These are phyloP conservation scores for Rhinella marina DNA, from an alignment of 2,797 vertebrate species.

Conservation along the genomic window DNA sequence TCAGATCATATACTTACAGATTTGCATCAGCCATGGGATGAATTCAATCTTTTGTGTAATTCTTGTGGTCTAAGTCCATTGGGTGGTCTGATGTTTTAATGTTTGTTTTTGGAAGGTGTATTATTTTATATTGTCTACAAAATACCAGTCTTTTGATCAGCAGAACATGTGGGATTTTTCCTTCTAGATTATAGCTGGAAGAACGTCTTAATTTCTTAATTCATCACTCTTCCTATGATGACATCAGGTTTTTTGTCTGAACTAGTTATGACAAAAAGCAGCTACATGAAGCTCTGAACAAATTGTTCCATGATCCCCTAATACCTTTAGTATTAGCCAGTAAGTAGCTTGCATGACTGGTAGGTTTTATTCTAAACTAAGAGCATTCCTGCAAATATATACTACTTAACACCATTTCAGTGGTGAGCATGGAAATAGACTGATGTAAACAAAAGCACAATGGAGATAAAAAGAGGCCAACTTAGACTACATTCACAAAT, in stretches of 20 bases:
- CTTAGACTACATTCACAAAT: not conserved
- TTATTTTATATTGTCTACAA: not conserved
- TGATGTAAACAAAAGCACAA: too few relatives aligned
- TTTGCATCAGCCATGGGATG: too few relatives aligned
- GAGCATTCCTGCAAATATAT: slow-evolving; percentile 5
- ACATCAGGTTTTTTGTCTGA: not conserved
- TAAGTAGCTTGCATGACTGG: not conserved
- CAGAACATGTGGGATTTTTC: not conserved
- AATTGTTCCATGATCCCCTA: slow-evolving; percentile 43
- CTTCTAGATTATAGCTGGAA: too few relatives aligned
- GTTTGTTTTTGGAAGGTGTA: not conserved
- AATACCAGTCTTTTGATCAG: not conserved
- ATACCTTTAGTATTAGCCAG: not conserved
- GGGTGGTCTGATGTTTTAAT: slow-evolving; percentile 29
- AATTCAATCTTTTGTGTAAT: not conserved
- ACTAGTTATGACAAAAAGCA: not conserved
- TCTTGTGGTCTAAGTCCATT: slow-evolving; percentile 22
- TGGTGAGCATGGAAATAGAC: too few relatives aligned
- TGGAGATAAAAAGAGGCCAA: not conserved
- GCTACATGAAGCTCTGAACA: slow-evolving; percentile 2
- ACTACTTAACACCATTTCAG: too few relatives aligned
- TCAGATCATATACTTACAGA: too few relatives aligned
- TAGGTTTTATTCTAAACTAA: not conserved
- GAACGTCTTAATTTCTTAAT: not conserved
- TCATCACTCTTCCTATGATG: not conserved